Percentiles rank a stretch among this genome's conserved stretches.
Evolutionary conservation across 2,797 vertebrate species (phyloP).

Genomic region (Hapalemur alaotrensis): DNA sequence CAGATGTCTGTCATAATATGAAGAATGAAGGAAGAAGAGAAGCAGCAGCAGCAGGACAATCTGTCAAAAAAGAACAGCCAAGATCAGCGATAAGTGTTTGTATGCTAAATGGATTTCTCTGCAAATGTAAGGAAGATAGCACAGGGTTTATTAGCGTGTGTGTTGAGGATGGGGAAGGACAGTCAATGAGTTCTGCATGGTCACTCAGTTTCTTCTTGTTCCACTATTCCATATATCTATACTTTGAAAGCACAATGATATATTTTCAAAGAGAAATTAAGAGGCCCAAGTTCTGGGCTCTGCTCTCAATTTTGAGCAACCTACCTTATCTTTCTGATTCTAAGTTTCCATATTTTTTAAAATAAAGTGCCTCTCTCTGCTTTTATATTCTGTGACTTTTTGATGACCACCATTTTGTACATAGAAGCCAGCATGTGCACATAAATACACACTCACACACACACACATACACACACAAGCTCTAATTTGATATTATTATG

Average conservation of each 20-base stretch:
- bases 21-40: slow-evolving; percentile 30
- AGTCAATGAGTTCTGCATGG: not conserved
- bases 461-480: not conserved
- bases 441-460: not conserved
- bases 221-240: not conserved
- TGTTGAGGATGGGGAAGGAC: too few species aligned
- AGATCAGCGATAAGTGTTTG: not conserved
- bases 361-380: not conserved
- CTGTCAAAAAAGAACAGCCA: slow-evolving; percentile 10
- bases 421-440: not conserved
- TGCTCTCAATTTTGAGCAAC: not conserved
- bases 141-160: not conserved
- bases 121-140: not conserved
- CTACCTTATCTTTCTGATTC: not conserved
- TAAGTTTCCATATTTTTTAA: not conserved
- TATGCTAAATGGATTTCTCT: not conserved
- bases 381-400: not conserved
- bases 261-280: not conserved
- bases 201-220: not conserved
- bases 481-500: not conserved
- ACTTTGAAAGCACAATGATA: not conserved
- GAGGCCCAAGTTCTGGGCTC: not conserved
- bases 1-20: slow-evolving; percentile 45
- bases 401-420: not conserved
- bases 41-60: slow-evolving; percentile 20